Percentiles rank a stretch among this genome's conserved stretches.
Conservation (phyloP, 1,140 invertebrate genomes). For the Arctopsyche grandis region DNA sequence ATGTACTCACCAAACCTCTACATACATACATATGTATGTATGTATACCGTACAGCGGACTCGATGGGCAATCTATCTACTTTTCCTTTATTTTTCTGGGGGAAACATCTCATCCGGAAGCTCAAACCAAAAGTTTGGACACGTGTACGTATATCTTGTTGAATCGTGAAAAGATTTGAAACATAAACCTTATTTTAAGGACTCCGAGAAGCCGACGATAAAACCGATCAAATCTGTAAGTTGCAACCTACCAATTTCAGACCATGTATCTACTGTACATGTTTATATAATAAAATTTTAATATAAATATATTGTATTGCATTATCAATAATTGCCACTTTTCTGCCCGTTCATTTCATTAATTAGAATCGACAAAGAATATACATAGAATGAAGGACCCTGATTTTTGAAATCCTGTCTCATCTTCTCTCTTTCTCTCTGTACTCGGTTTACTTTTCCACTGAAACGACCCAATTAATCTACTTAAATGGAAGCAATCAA, state of each 20-base stretch:
- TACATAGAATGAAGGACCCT: no score
- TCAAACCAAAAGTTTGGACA: neutral
- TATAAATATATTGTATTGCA: no score
- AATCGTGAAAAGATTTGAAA: constrained; percentile 5
- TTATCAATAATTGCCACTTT: no score
- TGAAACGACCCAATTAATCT: constrained; percentile 14
- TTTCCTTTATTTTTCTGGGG: neutral
- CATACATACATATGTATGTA: neutral
- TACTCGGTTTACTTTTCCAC: neutral
- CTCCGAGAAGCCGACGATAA: neutral
- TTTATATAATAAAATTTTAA: no score
- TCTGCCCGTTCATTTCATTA: no score
- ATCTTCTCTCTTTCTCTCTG: neutral
- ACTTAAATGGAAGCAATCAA: constrained; percentile 25
- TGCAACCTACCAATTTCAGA: no score
- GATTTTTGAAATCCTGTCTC: no score
- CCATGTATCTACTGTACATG: no score
- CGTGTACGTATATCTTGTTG: neutral
- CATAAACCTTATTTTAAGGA: neutral
- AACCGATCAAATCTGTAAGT: neutral
- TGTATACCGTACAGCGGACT: neutral
- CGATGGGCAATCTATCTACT: no score
- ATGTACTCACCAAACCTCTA: neutral
- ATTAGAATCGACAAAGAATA: no score
- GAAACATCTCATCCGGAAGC: neutral